Evolutionary conservation across 2,797 vertebrate species (phyloP), one percentile per base, ranked within the genome.

Genomic region (Pseudocheirus occidentalis): DNA sequence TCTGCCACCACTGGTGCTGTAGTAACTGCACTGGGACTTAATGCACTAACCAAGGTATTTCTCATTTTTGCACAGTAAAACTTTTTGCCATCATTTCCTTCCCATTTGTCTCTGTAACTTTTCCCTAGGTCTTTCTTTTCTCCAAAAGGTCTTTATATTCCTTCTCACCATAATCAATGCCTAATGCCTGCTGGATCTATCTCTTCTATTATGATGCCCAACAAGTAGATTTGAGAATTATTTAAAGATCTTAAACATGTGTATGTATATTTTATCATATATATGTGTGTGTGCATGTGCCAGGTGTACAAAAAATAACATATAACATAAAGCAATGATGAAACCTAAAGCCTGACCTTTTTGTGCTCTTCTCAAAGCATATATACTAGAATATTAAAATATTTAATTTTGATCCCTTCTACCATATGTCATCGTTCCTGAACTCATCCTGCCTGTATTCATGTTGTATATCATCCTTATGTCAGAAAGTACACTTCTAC

Each of bases 1-100:
- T 99, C 99, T 97, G 99, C 99, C 93, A 99, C 99, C 95, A 99
- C 99, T 0, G 99, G 99, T 97, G 99, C 99, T 54, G 99, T 99
- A 0, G 99, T 98, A 91, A 99, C 99, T 59, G 99, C 99, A 97
- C 99, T 99, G 96, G 99, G 99, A 98, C 99, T 99, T 97, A 99
- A 99, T 95, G 99, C 99, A 91, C 98, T 99, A 98, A 99, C 99
- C 98, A 99, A 99, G 99, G 99, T 99, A 99, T 96, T 94, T 5
- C 31, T 90, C 21, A 5, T 95, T 90, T 81, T 92, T 58, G 59
- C 9, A 0, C 10, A 55, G 46, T 7, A 4, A 40, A 73, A 28
- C 14, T 0, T 53, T 31, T 31, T 34, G 0, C 9, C 31, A 46
- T 87, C 40, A 50, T 2, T 14, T 53, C 18, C 0, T 59, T n/a